Percentiles rank a stretch among this genome's conserved stretches.
Conservation (phyloP, 2,113 vertebrate species). For the Semicossyphus pulcher region DNA sequence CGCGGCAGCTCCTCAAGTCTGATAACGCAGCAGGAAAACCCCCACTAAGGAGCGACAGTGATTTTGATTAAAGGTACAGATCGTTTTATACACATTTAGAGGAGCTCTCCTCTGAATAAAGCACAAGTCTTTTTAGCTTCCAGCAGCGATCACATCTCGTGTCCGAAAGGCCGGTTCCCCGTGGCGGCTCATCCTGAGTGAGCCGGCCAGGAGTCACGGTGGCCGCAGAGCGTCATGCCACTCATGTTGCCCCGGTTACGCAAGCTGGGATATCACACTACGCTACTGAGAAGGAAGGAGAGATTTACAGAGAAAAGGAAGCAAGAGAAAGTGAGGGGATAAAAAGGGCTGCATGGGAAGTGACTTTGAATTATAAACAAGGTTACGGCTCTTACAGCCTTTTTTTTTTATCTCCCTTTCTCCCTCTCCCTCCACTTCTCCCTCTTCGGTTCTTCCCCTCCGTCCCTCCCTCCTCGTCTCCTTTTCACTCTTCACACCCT, state of each 20-base stretch:
- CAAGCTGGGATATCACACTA: constrained; percentile 48
- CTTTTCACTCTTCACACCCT: constrained; percentile 37
- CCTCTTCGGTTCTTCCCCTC: neutral
- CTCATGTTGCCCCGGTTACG: constrained; percentile 54
- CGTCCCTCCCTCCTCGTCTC: neutral
- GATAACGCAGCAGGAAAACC: constrained; percentile 3
- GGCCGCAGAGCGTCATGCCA: constrained; percentile 35
- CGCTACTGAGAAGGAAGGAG: constrained; percentile 8
- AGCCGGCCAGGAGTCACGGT: constrained; percentile 43
- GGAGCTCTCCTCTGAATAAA: neutral
- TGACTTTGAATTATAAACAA: constrained; percentile 63
- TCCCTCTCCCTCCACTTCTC: neutral
- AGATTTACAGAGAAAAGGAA: constrained; percentile 28
- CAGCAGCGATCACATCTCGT: neutral
- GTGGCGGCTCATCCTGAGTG: constrained; percentile 33
- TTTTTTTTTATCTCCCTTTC: constrained; percentile 14
- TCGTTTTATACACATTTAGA: too few relatives aligned
- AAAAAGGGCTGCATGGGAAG: constrained; percentile 21
- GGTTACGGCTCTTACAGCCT: constrained; percentile 41
- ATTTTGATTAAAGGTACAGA: neutral
- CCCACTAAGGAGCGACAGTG: neutral
- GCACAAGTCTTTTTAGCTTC: neutral
- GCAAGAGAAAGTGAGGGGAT: neutral
- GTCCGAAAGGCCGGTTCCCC: constrained; percentile 29
- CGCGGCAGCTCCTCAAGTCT: constrained; percentile 2